A percentile compares a stretch with the other conserved stretches of the same genome.
phyloP scores from a whole-genome alignment of 2,797 vertebrate species.

The Morus bassanus region DNA sequence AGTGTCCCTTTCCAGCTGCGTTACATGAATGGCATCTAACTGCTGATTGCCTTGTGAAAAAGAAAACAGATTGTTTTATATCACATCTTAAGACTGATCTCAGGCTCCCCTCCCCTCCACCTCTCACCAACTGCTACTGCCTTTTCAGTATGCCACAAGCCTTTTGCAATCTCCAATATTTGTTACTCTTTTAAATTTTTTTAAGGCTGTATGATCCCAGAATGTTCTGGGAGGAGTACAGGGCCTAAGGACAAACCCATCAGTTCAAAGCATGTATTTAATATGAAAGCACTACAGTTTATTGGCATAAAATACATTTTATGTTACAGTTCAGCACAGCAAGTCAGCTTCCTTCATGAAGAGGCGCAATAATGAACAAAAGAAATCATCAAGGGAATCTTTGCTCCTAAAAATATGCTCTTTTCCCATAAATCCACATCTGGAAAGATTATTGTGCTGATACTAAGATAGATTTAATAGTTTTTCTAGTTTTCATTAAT shows the following conservation, averaged over 20 bases:
- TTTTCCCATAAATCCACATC: background rate
- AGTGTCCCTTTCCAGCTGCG: constrained; percentile 96
- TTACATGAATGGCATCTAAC: constrained; percentile 94
- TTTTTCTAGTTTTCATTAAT: background rate
- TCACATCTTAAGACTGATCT: background rate
- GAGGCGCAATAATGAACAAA: background rate
- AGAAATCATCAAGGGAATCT: background rate
- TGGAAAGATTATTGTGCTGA: background rate
- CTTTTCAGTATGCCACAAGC: accelerated
- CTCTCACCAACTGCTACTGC: background rate
- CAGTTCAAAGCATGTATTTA: background rate
- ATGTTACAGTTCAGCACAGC: background rate
- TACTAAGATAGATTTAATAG: background rate
- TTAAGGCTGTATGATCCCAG: background rate
- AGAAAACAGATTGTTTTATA: background rate
- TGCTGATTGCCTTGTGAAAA: constrained; percentile 79
- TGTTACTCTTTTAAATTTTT: background rate
- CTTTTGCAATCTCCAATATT: background rate
- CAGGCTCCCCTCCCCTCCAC: background rate
- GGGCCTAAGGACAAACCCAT: background rate
- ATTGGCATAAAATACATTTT: background rate
- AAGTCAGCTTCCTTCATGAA: background rate
- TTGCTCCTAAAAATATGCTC: background rate
- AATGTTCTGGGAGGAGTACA: background rate
- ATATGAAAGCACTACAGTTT: background rate